Base-by-base conservation (phyloP, 2,113 vertebrate genomes). In the Steatornis caripensis region DNA sequence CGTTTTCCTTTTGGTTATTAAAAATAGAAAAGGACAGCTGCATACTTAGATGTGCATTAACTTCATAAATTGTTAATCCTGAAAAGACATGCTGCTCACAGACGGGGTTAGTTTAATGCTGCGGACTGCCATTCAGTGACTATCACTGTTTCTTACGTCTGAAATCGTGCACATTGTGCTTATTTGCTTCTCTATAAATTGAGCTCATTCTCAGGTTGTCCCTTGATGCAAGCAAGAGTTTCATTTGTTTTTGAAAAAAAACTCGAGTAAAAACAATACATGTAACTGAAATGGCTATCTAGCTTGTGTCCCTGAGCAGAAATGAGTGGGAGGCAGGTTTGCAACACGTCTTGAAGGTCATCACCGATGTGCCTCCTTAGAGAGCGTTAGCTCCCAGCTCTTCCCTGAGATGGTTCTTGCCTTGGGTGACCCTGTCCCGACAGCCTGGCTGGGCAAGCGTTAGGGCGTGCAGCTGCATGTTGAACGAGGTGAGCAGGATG, bases 11-110 rank as follows among this genome's bases (percentile, higher is more conserved):
- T 92, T 85, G 34, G 65, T 87, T 95, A 90, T 94, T 92, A 95
- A 97, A 96, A 95, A 96, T 95, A 90, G 91, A 96, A 94, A 82
- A 85, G 69, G 93, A 95, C 79, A 95, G 83, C 87, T 95, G 90
- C 89, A 94, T 95, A 82, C 72, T 93, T 93, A 90, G 79, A 94
- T 89, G 75, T 96, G 71, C 91, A 93, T 95, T 95, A 93, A 62
- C 70, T 93, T 94, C 93, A 95, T 96, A 84, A 93, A 96, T 94
- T 95, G 76, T 94, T 95, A 94, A 95, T 96, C 65, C 70, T 91
- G 90, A 62, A 51, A 91, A 94, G 79, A 85, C 66, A 53, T 72
- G 87, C 91, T 90, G 85, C 72, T 95, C 89, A 66, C 91, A 66
- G 77, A 62, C 21, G 72, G 71, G 51, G 26, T 58, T 43, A 61